These are phyloP conservation scores for Diuraphis noxia DNA, from an alignment of 1,140 invertebrate species.

Conservation along the genomic window DNA sequence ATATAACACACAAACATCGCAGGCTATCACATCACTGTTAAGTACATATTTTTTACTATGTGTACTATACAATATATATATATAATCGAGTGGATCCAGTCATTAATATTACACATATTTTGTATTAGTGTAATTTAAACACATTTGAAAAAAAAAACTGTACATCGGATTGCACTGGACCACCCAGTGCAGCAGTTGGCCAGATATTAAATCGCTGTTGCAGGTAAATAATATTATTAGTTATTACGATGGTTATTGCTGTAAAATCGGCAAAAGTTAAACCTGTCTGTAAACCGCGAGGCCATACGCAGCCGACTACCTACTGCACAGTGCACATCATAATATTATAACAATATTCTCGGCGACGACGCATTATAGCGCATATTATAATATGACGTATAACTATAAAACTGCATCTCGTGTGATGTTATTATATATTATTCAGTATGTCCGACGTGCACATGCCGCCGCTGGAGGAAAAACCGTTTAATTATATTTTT, in stretches of 20 bases:
- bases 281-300: neutral
- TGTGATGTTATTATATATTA: neutral
- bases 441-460: neutral
- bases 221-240: neutral
- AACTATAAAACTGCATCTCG: neutral
- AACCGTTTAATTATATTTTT: conserved; percentile 1
- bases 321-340: too few relatives aligned
- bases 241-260: neutral
- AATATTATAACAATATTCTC: neutral
- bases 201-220: neutral
- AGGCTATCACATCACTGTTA: neutral
- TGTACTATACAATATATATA: neutral
- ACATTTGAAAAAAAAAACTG: neutral
- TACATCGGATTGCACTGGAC: neutral
- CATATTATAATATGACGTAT: too few relatives aligned
- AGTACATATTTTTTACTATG: neutral
- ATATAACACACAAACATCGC: too few relatives aligned
- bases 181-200: neutral
- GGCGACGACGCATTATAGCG: too few relatives aligned
- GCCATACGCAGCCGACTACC: neutral
- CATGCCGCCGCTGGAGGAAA: neutral
- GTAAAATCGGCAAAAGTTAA: neutral
- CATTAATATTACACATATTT: too few relatives aligned
- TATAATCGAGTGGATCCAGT: neutral
- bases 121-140: too few relatives aligned